Evolutionary conservation across 1,140 invertebrate species (phyloP).

Genomic region (Metopolophium dirhodum): DNA sequence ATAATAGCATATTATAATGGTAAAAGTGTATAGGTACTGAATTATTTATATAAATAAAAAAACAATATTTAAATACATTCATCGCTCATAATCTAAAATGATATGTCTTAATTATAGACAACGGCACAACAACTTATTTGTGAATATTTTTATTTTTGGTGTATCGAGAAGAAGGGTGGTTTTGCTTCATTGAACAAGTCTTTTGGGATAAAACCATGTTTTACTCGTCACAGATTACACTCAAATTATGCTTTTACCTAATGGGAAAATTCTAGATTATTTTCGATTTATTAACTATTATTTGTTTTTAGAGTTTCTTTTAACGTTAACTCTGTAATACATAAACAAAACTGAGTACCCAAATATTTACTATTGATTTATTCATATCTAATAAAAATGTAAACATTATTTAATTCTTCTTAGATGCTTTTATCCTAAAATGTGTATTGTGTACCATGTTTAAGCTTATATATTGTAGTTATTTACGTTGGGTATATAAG

Average conservation of each 20-base stretch:
- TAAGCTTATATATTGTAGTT: not conserved
- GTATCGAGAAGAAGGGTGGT: not conserved
- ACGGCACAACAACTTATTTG: not conserved
- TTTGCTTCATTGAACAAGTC: not conserved
- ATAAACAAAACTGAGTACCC: not conserved
- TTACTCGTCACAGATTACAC: not conserved
- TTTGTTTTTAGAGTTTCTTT: not conserved
- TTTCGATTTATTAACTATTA: not conserved
- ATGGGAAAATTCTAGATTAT: not conserved
- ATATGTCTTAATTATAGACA: not conserved
- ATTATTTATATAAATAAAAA: too few relatives aligned
- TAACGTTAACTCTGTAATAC: not conserved
- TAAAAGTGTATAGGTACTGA: too few relatives aligned
- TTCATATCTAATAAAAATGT: not conserved
- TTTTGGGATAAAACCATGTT: not conserved
- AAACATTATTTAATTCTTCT: not conserved
- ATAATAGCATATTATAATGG: not conserved
- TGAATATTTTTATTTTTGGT: not conserved
- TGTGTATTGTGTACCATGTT: not conserved
- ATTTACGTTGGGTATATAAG: not conserved
- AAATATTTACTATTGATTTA: slow-evolving; percentile 10
- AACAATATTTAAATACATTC: too few relatives aligned
- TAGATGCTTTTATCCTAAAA: not conserved
- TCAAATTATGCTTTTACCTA: not conserved
- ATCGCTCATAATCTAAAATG: too few relatives aligned